Evolutionary conservation across 2,113 vertebrate species (phyloP), one percentile per base, ranked within the genome.

Genomic region (Solea senegalensis): DNA sequence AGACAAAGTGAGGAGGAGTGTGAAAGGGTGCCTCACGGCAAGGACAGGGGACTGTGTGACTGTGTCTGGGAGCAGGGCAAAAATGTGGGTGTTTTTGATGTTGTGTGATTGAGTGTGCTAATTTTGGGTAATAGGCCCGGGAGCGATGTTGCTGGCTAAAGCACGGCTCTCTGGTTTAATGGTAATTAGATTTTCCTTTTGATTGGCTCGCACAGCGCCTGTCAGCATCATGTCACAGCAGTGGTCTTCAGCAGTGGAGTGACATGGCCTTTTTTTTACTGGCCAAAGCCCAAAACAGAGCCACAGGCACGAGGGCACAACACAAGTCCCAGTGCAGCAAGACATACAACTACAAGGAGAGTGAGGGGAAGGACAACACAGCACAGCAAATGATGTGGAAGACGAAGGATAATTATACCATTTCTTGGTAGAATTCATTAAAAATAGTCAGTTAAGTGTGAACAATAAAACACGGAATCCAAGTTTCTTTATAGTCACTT

Each of bases 161-260:
- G 71, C 40, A 41, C 45, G 51, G 66, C 67, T 73, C 78, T 65
- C 76, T 75, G 64, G 69, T 88, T 86, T 90, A 88, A 88, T 91
- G 81, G 71, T 90, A 88, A 91, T 92, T 90, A 70, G 70, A 90
- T 92, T 90, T 91, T 78, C 72, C 85, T 81, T 86, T 83, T 83
- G 81, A 83, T 87, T 67, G 56, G 72, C 86, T 89, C 53, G 41
- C 74, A 73, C 40, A 66, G 73, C 40, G 77, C 83, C 82, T 89
- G 83, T 91, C 86, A 89, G 83, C 87, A 85, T 83, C 69, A 83
- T 85, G 84, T 90, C 84, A 83, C 79, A 78, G 82, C 74, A 65
- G 62, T 65, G 27, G 80, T 59, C 69, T 80, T 82, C 64, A n/a
- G n/a, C n/a, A n/a, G n/a, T n/a, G 53, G 62, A 79, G 82, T 81